Evolutionary conservation across 92 coral and sea anemone genomes (phyloP).

Genomic region (Isaurus tuberculatus): DNA sequence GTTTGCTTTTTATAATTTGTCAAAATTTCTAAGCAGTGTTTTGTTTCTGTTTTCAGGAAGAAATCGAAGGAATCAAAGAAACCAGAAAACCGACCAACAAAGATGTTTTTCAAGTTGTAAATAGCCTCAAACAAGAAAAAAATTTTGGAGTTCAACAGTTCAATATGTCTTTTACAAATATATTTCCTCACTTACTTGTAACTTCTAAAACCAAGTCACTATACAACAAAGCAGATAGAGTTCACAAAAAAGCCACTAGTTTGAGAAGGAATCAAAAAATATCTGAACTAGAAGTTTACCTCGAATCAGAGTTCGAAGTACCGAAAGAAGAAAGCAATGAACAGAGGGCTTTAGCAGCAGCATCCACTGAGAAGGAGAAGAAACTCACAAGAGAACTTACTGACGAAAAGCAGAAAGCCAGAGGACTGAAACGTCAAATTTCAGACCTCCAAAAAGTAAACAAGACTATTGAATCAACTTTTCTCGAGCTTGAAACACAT

Average conservation of each 20-base stretch:
- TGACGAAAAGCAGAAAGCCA: conserved; percentile 19
- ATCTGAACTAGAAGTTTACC: conserved; percentile 9
- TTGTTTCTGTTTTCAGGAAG: conserved; percentile 22
- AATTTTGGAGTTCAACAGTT: conserved; percentile 29
- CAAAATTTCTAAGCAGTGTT: conserved; percentile 2
- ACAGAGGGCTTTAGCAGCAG: conserved; percentile 34
- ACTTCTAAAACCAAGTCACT: conserved; percentile 9
- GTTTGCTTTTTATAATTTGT: neutral
- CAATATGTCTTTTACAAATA: conserved; percentile 9
- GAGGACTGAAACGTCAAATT: conserved; percentile 5
- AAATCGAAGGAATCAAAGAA: neutral
- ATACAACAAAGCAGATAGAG: conserved; percentile 39
- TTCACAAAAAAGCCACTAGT: neutral
- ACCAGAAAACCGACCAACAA: conserved; percentile 16
- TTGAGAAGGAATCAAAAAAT: conserved; percentile 7
- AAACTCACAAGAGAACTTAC: conserved; percentile 1
- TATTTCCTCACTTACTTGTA: neutral
- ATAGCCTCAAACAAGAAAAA: conserved; percentile 30
- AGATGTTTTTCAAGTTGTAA: conserved; percentile 19
- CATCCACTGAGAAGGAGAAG: conserved; percentile 36
- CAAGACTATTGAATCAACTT: neutral
- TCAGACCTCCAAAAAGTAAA: conserved; percentile 18
- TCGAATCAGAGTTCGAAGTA: conserved; percentile 19
- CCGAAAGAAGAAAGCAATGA: conserved; percentile 31
- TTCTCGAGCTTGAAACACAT: conserved; percentile 10